Percentiles rank a stretch among this genome's conserved stretches.
These are phyloP conservation scores for Uria aalge DNA, from an alignment of 2,113 vertebrate species.

Conservation along the genomic window DNA sequence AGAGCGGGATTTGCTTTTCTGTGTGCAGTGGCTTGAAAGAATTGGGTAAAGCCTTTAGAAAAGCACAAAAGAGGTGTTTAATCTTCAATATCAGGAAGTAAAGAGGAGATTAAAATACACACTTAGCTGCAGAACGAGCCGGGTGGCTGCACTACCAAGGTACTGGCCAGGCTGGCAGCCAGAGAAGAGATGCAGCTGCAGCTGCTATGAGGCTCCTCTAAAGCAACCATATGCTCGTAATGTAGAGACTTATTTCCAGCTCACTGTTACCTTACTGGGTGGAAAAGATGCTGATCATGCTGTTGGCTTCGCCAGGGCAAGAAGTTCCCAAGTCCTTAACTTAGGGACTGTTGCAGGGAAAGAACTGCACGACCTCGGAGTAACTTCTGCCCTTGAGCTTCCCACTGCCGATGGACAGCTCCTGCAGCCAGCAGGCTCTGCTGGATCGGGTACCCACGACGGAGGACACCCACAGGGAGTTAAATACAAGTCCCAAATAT, in stretches of 20 bases:
- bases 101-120: background rate
- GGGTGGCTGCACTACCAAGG: background rate
- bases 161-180: background rate
- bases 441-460: background rate
- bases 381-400: background rate
- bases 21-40: background rate
- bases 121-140: background rate
- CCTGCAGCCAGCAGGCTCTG: background rate
- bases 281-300: background rate
- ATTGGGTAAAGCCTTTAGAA: background rate
- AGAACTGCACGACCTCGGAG: fast-evolving
- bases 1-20: background rate
- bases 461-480: background rate
- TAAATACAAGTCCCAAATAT: background rate
- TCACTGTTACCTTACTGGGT: background rate
- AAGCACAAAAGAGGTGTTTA: background rate
- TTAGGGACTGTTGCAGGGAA: background rate
- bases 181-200: background rate
- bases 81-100: background rate
- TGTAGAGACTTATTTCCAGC: background rate
- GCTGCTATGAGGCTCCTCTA: background rate
- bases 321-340: background rate
- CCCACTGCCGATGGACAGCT: fast-evolving
- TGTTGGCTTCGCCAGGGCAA: background rate
- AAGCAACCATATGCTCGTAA: background rate